These are phyloP conservation scores for Oscheius sp. DNA, from an alignment of 2,888 invertebrate genomes.

Conservation along the genomic window DNA sequence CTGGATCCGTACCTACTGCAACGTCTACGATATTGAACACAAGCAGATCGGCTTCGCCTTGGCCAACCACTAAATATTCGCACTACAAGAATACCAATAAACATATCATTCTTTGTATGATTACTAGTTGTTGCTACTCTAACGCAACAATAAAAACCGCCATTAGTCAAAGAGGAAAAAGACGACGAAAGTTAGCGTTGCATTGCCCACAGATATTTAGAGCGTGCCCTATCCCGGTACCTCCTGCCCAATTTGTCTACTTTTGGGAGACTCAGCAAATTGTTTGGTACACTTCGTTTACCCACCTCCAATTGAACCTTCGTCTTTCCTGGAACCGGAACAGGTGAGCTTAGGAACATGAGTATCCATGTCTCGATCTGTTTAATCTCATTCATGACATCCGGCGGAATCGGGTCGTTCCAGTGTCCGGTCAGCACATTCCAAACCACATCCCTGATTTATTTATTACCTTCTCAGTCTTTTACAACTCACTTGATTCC, in stretches of 20 bases:
- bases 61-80: constrained; percentile 26
- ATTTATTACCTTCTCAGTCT: not conserved
- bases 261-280: too few relatives aligned
- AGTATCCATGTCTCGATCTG: constrained; percentile 99
- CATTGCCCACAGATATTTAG: too few relatives aligned
- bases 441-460: constrained; percentile 91
- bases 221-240: too few relatives aligned
- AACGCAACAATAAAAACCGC: not conserved
- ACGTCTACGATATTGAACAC: constrained; percentile 60
- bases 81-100: too few relatives aligned
- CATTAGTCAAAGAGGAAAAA: too few relatives aligned
- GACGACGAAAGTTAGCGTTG: too few relatives aligned
- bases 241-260: too few relatives aligned
- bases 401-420: constrained; percentile 79
- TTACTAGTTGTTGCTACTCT: too few relatives aligned
- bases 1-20: constrained; percentile 62
- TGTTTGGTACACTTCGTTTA: not conserved
- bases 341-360: constrained; percentile 92
- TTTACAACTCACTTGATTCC: constrained; percentile 43
- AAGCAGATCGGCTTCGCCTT: constrained; percentile 60
- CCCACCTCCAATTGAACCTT: constrained; percentile 78
- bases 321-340: constrained; percentile 96
- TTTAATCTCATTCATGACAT: constrained; percentile 92
- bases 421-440: constrained; percentile 83
- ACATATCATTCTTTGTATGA: too few relatives aligned